Percentiles rank a stretch among this genome's conserved stretches.
Conservation (phyloP, 2,797 vertebrate genomes). For the Aotus griseimembra region DNA sequence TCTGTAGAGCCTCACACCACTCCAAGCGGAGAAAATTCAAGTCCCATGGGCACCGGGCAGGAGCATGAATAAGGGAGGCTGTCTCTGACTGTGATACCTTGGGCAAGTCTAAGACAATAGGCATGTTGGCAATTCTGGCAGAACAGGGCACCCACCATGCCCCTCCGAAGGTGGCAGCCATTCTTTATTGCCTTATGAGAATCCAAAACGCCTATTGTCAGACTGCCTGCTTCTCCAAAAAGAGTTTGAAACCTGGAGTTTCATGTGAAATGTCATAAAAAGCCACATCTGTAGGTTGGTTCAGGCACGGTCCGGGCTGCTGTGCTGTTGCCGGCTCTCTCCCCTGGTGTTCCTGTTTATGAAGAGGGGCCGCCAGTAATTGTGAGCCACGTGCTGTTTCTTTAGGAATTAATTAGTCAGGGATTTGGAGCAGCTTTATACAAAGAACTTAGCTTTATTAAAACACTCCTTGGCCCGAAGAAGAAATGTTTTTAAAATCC, state of each 20-base stretch:
- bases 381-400: background rate
- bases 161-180: background rate
- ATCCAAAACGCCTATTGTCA: background rate
- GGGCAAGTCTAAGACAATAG: background rate
- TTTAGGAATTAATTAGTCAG: constrained; percentile 39
- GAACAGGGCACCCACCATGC: accelerated
- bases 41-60: background rate
- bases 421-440: constrained; percentile 35
- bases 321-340: background rate
- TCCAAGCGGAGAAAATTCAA: background rate
- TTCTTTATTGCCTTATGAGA: background rate
- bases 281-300: background rate
- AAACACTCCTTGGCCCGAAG: constrained; percentile 36
- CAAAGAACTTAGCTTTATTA: constrained; percentile 59
- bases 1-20: accelerated
- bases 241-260: background rate
- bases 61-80: accelerated
- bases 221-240: background rate
- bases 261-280: background rate
- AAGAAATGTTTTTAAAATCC: constrained; percentile 8
- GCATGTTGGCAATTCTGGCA: background rate
- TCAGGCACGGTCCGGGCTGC: background rate
- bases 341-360: background rate
- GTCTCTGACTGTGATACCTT: background rate
- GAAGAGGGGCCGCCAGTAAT: background rate